Evolutionary conservation across 1,140 invertebrate genomes (phyloP), one percentile per base, ranked within the genome.

Genomic region (Aphaenogaster floridana): DNA sequence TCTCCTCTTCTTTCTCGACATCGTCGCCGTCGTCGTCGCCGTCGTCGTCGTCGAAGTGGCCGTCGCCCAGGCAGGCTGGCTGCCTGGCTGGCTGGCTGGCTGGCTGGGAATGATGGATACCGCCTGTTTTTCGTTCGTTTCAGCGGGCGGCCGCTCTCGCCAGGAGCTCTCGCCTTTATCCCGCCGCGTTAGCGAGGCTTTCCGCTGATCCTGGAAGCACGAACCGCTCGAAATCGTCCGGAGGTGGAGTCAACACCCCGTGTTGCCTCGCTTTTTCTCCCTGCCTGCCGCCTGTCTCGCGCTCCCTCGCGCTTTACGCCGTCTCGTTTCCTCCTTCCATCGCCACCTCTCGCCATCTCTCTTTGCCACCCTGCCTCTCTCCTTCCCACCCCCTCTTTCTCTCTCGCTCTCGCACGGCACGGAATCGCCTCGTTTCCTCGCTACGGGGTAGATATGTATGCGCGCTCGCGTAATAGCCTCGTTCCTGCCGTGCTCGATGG

Each of bases 391-490:
- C 78, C 77, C 71, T 86, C 72, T 78, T 86, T 85, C 81, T 76
- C 69, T 91, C 80, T 71, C 86, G 74, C 88, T 88, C 80, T 81
- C 89, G 87, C 86, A 74, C 85, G 90, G 90, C 83, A 83, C 87
- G 86, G 90, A 91, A 85, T 91, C 92, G 80, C 76, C 77, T 84
- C 80, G 78, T 86, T 93, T 88, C 86, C 85, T 92, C 90, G 86
- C 91, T 86, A 85, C 61, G 78, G 72, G 81, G 86, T 88, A 87
- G 90, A 94, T 91, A 89, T 91, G 90, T 93, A 93, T 93, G 92
- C 92, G 92, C 93, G 92, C 92, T 93, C 93, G 93, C 94, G 93
- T 95, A 95, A 95, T 95, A 95, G 94, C 94, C 94, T 94, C 92
- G 94, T 94, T 94, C 91, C 92, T 94, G 91, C 93, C 92, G 93